Evolutionary conservation across 2,113 vertebrate genomes (phyloP), one percentile per base, ranked within the genome.

Genomic region (Panurus biarmicus): DNA sequence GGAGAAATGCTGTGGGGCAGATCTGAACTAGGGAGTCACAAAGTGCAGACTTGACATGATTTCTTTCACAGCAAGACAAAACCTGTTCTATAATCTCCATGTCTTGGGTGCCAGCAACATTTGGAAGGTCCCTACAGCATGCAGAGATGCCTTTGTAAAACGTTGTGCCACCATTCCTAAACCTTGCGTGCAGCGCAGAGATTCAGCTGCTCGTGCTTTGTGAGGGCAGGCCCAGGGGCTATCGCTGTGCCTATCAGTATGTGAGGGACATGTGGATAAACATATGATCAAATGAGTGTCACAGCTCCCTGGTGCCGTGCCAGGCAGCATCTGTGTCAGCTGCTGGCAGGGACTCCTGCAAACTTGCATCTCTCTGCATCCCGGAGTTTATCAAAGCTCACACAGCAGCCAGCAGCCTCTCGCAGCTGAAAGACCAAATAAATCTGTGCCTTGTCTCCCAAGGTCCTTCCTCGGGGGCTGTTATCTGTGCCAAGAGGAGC

Each of bases 251-350:
- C 91, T 95, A 40, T 74, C 89, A 48, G 29, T 71, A 9, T 77
- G 91, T 64, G 72, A 1, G 5, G 89, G 91, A 91, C 78, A 73
- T 85, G 96, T 74, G 82, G 67, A 28, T 79, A 85, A 96, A 94
- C 87, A 91, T 80, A 87, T 48, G 91, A 95, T 91, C 81, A 74
- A 51, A 71, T 6, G 91, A 88, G 85, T 95, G 85, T 79, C 94
- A 77, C 78, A 51, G 67, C 89, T 94, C 89, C 70, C 91, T 87
- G 95, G 81, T 95, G 75, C 50, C 2, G 1, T 48, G 85, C 95
- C 96, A 96, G 87, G 75, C 77, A 94, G 94, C 94, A 90, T 95
- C 95, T 90, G 93, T 93, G 82, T 93, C 91, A 88, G 94, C 91
- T 94, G 90, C 93, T 91, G 91, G 93, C 91, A 77, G 60, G 20